These are phyloP conservation scores for Macaca fascicularis DNA, from an alignment of 2,113 vertebrate genomes.

Conservation along the genomic window T2T-MFA8v1.1 NC_088381.1:54570501-54571000, in stretches of 20 bases:
- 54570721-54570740: constrained; percentile 24
- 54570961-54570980: not conserved
- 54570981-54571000: not conserved
- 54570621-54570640: not conserved
- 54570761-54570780: not conserved
- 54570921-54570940: not conserved
- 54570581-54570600: not conserved
- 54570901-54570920: not conserved
- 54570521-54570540: not conserved
- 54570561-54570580: not conserved
- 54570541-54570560: not conserved
- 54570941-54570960: not conserved
- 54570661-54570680: not conserved
- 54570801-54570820: not conserved
- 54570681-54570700: not conserved
- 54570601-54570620: not conserved
- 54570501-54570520: constrained; percentile 27
- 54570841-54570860: not conserved
- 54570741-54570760: not conserved
- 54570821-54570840: not conserved
- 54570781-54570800: not conserved
- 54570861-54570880: not conserved
- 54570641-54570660: not conserved
- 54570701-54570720: constrained; percentile 1
- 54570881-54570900: not conserved